These are phyloP conservation scores for Xiphophorus couchianus DNA, from an alignment of 2,113 vertebrate genomes.

Conservation along the genomic window DNA sequence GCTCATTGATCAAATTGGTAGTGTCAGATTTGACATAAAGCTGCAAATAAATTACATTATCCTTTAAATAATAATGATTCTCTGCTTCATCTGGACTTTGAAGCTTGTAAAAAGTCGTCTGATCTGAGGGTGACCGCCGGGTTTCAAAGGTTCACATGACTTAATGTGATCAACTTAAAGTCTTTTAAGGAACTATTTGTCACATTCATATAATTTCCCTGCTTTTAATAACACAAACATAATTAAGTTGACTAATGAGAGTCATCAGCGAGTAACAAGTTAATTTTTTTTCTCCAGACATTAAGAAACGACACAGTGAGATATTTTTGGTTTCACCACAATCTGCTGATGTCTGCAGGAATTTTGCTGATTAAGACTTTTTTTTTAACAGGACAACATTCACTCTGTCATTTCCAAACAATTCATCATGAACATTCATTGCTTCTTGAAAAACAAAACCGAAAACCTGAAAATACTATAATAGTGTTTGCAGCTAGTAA, in stretches of 20 bases:
- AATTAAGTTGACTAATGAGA: not conserved
- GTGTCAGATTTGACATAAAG: too few species aligned
- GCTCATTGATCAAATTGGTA: too few species aligned
- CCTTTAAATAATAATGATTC: not conserved
- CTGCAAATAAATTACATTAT: too few species aligned
- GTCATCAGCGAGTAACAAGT: too few species aligned
- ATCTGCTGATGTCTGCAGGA: not conserved
- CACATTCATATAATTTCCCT: not conserved
- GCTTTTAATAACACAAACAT: not conserved
- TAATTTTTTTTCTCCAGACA: not conserved
- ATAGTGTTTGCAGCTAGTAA: not conserved
- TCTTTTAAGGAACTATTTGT: not conserved
- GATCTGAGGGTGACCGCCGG: not conserved
- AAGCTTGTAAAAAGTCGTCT: not conserved
- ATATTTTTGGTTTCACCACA: not conserved
- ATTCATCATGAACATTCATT: not conserved
- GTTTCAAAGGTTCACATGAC: not conserved
- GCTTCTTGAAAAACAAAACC: not conserved
- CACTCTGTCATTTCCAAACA: not conserved
- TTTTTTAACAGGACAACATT: not conserved
- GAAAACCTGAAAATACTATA: not conserved
- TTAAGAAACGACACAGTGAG: not conserved
- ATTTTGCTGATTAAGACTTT: not conserved
- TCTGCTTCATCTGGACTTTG: not conserved
- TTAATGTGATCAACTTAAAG: not conserved